phyloP scores from a whole-genome alignment of 53 echinoderm and acorn worm genomes.

The Actinopyga echinites region DNA sequence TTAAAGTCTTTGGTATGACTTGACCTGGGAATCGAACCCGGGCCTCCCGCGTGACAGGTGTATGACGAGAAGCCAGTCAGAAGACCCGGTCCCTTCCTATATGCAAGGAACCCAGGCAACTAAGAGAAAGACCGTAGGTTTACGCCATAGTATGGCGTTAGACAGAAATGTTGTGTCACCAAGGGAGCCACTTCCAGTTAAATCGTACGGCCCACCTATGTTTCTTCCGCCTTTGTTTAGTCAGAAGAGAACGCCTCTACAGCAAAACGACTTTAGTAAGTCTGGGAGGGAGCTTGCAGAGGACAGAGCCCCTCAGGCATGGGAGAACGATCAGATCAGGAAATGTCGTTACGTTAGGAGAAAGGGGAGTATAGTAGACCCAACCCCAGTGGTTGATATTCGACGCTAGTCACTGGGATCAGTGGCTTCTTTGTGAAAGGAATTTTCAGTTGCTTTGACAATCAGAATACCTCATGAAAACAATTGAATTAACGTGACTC shows the following conservation, averaged over 20 bases:
- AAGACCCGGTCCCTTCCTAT: background rate
- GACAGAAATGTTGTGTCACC: background rate
- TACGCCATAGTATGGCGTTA: background rate
- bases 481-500: no score
- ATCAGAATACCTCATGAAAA: no score
- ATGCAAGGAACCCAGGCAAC: slow-evolving; percentile 35
- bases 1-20: no score
- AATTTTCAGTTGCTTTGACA: no score
- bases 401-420: background rate
- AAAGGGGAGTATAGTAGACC: slow-evolving; percentile 21
- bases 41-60: no score
- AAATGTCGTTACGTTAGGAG: slow-evolving; percentile 26
- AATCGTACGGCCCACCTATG: slow-evolving; percentile 18
- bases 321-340: slow-evolving; percentile 5
- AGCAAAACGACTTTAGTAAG: background rate
- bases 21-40: no score
- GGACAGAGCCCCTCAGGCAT: background rate
- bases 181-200: background rate
- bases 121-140: slow-evolving; percentile 12
- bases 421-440: no score
- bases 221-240: slow-evolving; percentile 33
- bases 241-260: background rate
- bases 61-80: background rate
- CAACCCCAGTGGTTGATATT: slow-evolving; percentile 2
- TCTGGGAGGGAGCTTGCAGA: background rate